Conservation (phyloP, 1,140 invertebrate species). For the Magallana ariakensis region DNA sequence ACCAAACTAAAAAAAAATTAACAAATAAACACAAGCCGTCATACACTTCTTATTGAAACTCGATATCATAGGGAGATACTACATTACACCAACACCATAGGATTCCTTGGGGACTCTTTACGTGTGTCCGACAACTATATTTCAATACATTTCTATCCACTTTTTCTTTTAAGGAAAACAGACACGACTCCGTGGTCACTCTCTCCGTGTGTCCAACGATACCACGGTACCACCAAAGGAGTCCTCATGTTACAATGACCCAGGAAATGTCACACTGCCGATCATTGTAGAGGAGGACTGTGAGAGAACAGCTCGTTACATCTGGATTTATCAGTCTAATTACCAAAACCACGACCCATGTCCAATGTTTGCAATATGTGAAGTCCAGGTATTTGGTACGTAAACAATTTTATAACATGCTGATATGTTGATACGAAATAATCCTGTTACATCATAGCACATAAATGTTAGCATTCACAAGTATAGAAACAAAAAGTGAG, state of each 20-base stretch:
- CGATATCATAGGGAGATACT: too few relatives aligned
- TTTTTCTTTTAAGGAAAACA: too few relatives aligned
- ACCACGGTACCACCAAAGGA: too few relatives aligned
- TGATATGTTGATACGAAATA: not conserved
- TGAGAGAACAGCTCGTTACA: not conserved
- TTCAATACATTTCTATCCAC: too few relatives aligned
- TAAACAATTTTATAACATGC: not conserved
- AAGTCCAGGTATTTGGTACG: not conserved
- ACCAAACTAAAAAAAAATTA: too few relatives aligned
- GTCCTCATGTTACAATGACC: not conserved
- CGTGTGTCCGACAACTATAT: too few relatives aligned
- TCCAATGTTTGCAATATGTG: not conserved
- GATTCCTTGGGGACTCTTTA: too few relatives aligned
- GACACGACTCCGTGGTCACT: too few relatives aligned
- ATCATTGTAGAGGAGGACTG: not conserved
- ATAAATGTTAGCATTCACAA: not conserved
- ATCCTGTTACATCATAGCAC: not conserved
- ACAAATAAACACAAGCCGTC: too few relatives aligned
- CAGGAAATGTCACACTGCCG: not conserved
- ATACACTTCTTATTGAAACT: too few relatives aligned
- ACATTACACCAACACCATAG: too few relatives aligned
- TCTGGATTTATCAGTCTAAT: not conserved
- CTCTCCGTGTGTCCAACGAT: too few relatives aligned
- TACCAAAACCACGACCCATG: not conserved
- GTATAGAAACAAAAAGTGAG: not conserved